Conservation (phyloP, 2,797 vertebrate genomes). For the Pitangus sulphuratus region DNA sequence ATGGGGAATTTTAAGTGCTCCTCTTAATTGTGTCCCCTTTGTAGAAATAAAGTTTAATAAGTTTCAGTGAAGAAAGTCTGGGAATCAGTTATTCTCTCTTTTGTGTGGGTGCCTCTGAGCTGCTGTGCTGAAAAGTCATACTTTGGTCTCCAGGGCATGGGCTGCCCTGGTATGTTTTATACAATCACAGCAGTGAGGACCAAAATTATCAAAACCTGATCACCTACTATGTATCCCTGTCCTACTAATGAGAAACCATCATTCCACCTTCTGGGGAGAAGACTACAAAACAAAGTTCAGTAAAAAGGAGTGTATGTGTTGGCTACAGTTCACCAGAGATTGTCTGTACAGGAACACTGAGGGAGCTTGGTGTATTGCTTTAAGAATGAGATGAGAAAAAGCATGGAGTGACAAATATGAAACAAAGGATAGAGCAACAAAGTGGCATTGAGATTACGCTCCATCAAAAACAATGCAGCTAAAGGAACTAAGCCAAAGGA, state of each 20-base stretch:
- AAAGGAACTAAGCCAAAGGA: not conserved
- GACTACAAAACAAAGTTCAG: not conserved
- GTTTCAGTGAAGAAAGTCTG: not conserved
- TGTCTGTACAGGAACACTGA: not conserved
- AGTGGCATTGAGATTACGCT: fast-evolving
- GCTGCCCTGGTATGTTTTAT: not conserved
- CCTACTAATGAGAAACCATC: not conserved
- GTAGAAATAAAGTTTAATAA: not conserved
- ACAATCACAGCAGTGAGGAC: not conserved
- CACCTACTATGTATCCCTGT: not conserved
- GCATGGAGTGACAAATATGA: not conserved
- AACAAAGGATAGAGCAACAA: not conserved
- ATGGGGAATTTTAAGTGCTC: not conserved
- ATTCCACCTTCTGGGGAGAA: not conserved
- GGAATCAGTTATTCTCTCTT: not conserved
- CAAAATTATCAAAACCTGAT: not conserved
- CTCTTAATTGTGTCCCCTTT: not conserved
- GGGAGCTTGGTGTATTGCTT: fast-evolving
- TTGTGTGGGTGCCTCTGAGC: not conserved
- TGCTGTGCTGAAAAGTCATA: not conserved
- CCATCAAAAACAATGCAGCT: not conserved
- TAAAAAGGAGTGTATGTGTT: fast-evolving
- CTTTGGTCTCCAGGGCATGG: fast-evolving
- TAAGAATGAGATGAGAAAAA: not conserved
- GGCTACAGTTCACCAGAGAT: not conserved